Base-by-base conservation (phyloP, 2,888 invertebrate species). In the Ashinkailepas kermadecensis region DNA sequence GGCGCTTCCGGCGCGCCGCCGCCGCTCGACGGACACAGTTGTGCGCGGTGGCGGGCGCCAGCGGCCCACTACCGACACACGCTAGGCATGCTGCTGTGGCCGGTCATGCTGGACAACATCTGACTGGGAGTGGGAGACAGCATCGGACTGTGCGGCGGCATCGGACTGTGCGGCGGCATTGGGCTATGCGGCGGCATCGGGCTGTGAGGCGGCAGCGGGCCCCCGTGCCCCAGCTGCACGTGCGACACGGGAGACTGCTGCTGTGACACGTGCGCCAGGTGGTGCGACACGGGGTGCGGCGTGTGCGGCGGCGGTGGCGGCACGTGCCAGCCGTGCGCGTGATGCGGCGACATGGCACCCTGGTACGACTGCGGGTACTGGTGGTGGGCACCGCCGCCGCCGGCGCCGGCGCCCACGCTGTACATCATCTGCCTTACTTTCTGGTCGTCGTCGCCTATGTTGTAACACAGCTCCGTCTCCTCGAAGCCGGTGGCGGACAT, bases 401-500 rank as follows among this genome's bases (percentile, higher is more conserved):
- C 81, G 85, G 90, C 90, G 86, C 91, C 91, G 86, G 91, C 91
- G 87, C 91, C 89, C 86, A 92, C 91, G 87, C 92, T 88, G 90
- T 95, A 95, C 91, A 94, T 94, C 92, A 95, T 92, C 93, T 95
- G 95, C 90, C 95, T 95, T 94, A 95, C 95, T 95, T 95, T 95
- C 91, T 94, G 94, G 89, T 96, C 94, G 91, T 95, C 95, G 90
- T 95, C 95, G 89, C 93, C 93, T 89, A 84, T 84, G 81, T 84
- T 84, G 91, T 97, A 98, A 87, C 96, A 96, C 87, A 98, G 92
- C 91, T 98, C 98, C 85, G 97, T 97, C 90, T 98, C 98, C 91
- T 98, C 97, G 91, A 96, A 98, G 86, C 98, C 98, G 82, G 97
- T 97, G 84, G 97, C 97, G 83, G 96, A 96, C 97, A 97, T 98